phyloP scores from a whole-genome alignment of 1,140 invertebrate genomes.

The Drosophila varians region DNA sequence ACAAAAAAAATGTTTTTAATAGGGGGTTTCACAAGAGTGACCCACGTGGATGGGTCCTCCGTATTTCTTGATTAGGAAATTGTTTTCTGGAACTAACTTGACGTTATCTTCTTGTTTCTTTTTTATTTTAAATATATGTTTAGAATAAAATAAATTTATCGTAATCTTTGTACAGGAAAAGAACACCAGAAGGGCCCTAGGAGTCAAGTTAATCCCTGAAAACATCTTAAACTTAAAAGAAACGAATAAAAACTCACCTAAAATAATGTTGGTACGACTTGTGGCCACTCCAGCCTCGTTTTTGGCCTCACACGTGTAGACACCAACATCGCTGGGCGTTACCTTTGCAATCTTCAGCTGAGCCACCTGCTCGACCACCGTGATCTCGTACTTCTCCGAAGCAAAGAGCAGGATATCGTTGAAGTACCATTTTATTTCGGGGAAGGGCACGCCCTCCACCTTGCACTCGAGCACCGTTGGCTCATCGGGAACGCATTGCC shows the following conservation, averaged over 20 bases:
- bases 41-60: not conserved
- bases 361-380: conserved; percentile 87
- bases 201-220: not conserved
- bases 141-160: no score
- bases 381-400: conserved; percentile 88
- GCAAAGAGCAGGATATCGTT: conserved; percentile 92
- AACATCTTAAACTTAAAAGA: not conserved
- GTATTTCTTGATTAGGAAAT: not conserved
- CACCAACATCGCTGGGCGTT: conserved; percentile 90
- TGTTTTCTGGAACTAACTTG: not conserved
- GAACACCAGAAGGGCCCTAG: no score
- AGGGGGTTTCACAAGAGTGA: not conserved
- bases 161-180: no score
- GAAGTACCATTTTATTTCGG: conserved; percentile 93
- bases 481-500: conserved; percentile 86
- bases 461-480: conserved; percentile 87
- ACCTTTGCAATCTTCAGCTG: conserved; percentile 88
- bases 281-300: conserved; percentile 91
- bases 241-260: conserved; percentile 84
- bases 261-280: conserved; percentile 89
- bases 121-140: no score
- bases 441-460: conserved; percentile 89
- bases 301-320: conserved; percentile 92
- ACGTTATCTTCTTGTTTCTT: no score
- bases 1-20: conserved; percentile 5